Conservation (phyloP, 2,113 vertebrate genomes). For the Hypocryptadius cinnamomeus region DNA sequence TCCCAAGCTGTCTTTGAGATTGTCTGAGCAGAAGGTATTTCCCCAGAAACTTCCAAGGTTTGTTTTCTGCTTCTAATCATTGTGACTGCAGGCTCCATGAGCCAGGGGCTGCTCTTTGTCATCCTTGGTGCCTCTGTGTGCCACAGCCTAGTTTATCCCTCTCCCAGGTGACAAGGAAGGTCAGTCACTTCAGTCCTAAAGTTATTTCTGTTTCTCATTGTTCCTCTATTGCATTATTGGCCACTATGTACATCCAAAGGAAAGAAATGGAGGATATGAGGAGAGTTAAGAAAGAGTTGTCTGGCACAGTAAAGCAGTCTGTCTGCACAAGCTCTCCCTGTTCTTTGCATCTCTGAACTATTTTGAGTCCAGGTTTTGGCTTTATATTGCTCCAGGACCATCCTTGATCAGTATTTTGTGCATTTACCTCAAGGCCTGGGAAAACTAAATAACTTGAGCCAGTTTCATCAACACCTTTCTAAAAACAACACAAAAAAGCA, state of each 20-base stretch:
- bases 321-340: not conserved
- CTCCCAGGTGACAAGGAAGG: not conserved
- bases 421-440: not conserved
- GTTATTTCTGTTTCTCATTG: not conserved
- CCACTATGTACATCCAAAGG: not conserved
- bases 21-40: slow-evolving; percentile 18
- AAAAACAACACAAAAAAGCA: not conserved
- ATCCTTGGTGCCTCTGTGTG: not conserved
- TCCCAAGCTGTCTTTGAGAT: not conserved
- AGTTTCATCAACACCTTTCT: not conserved
- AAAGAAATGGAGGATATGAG: not conserved
- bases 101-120: slow-evolving; percentile 38
- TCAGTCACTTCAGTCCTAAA: not conserved
- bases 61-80: slow-evolving; percentile 44
- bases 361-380: not conserved
- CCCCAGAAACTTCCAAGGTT: not conserved
- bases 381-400: not conserved
- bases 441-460: not conserved
- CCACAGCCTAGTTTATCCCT: not conserved
- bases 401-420: not conserved
- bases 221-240: not conserved
- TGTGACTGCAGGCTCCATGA: not conserved
- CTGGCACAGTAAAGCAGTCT: not conserved
- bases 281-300: not conserved
- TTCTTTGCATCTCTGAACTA: not conserved